Percentiles rank a stretch among this genome's conserved stretches.
Conservation (phyloP, 2,113 vertebrate genomes). For the Pteropus alecto region DNA sequence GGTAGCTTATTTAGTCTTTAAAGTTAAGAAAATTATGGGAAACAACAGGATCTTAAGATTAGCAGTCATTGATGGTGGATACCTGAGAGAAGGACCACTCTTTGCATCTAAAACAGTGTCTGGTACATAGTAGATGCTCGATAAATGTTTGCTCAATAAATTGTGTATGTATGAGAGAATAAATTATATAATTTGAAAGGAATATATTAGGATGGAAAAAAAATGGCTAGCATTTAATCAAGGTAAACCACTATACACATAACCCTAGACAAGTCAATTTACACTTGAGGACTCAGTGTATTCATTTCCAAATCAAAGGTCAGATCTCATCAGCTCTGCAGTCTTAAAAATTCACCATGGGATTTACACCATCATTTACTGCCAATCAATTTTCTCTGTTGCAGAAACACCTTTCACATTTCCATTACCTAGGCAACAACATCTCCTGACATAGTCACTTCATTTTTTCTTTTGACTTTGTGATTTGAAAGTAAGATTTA, state of each 20-base stretch:
- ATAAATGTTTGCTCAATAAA: not conserved
- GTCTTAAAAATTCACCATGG: constrained; percentile 27
- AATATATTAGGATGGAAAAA: not conserved
- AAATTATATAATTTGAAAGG: not conserved
- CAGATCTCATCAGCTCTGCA: not conserved
- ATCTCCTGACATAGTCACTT: not conserved
- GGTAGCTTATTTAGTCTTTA: not conserved
- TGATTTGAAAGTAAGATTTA: constrained; percentile 51
- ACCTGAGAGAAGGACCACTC: not conserved
- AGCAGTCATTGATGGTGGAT: not conserved
- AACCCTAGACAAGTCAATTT: not conserved
- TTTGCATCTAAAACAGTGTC: not conserved
- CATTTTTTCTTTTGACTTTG: constrained; percentile 38
- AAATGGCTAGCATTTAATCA: constrained; percentile 23
- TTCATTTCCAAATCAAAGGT: constrained; percentile 47
- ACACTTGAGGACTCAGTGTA: not conserved
- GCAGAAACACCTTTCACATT: constrained; percentile 31
- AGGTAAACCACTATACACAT: not conserved
- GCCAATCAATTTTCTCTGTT: constrained; percentile 35
- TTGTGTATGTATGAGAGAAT: not conserved
- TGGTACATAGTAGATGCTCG: not conserved
- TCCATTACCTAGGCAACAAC: constrained; percentile 3
- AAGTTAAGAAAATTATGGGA: not conserved
- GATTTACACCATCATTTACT: not conserved
- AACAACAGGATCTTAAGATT: not conserved